Evolutionary conservation across 2,888 invertebrate genomes (phyloP), one percentile per base, ranked within the genome.

Genomic region (Disparrhopalites patrizii): DNA sequence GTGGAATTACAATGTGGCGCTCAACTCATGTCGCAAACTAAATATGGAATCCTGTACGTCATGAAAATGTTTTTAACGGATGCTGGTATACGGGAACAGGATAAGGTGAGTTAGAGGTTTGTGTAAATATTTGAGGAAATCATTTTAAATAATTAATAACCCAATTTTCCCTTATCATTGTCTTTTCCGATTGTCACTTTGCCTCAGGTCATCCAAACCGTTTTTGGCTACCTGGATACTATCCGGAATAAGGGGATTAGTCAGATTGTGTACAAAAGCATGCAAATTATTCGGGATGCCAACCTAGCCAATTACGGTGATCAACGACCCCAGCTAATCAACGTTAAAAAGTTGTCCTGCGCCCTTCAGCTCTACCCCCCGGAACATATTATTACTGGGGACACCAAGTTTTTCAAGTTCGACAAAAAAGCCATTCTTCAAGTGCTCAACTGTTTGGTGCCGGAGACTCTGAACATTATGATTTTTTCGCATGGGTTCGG

Each of bases 381-480:
- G 4, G 23, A 63, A 43, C 40, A 63, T 30, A 63, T 63, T 27
- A 28, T 55, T 8, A 28, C 28, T 15, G 63, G 63, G 5, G 63
- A 63, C n/a, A 43, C 55, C 1, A 54, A 55, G 20, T 43, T 63
- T 3, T 63, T 23, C 31, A 28, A 63, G 18, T 63, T 63, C 33
- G 47, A 63, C 55, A 40, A 40, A 23, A 20, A 40, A 20, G 33
- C 55, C 23, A 55, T 63, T 47, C 8, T 18, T 2, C 10, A 55
- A 3, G 55, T 55, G 7, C 47, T 63, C 8, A 2, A 43, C 1
- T 25, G 28, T 1, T 23, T 63, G 5, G 47, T 15, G 1, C 55
- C 55, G 5, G n/a, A 55, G 3, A 63, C 55, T 47, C 18, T 63
- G 13, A 63, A 63, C 38, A 47, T 63, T 13, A 63, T 63, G 63